Evolutionary conservation across 2,888 invertebrate species (phyloP).

Genomic region (Peribatodes rhomboidaria): DNA sequence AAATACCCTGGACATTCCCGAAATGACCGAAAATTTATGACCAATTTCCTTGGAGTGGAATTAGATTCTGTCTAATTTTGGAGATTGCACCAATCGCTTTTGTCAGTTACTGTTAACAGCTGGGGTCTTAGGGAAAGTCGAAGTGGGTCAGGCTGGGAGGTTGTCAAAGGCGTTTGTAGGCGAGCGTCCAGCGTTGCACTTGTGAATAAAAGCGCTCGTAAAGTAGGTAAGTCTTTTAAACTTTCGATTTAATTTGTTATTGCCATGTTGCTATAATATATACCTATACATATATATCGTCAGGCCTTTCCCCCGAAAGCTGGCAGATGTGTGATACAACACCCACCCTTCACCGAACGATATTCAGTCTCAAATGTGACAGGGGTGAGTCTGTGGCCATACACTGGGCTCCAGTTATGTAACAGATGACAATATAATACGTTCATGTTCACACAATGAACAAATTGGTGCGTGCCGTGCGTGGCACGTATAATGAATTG

Average conservation of each 20-base stretch:
- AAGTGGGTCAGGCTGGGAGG: conserved; percentile 35
- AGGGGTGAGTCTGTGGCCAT: too few relatives aligned
- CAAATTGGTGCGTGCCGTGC: too few relatives aligned
- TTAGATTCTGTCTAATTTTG: conserved; percentile 60
- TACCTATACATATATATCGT: too few relatives aligned
- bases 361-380: too few relatives aligned
- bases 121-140: conserved; percentile 35
- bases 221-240: too few relatives aligned
- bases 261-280: not conserved
- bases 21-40: conserved; percentile 69
- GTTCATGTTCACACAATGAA: too few relatives aligned
- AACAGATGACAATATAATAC: too few relatives aligned
- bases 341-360: too few relatives aligned
- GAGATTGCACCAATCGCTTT: conserved; percentile 53
- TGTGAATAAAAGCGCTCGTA: not conserved
- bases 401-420: too few relatives aligned
- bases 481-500: too few relatives aligned
- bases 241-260: not conserved
- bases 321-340: too few relatives aligned
- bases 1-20: conserved; percentile 55
- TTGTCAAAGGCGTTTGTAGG: conserved; percentile 26
- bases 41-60: conserved; percentile 64
- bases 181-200: not conserved
- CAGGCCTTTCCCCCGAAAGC: too few relatives aligned
- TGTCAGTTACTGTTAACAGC: conserved; percentile 35